Evolutionary conservation across 2,113 vertebrate genomes (phyloP).

Genomic region (Neopipo cinnamomea): DNA sequence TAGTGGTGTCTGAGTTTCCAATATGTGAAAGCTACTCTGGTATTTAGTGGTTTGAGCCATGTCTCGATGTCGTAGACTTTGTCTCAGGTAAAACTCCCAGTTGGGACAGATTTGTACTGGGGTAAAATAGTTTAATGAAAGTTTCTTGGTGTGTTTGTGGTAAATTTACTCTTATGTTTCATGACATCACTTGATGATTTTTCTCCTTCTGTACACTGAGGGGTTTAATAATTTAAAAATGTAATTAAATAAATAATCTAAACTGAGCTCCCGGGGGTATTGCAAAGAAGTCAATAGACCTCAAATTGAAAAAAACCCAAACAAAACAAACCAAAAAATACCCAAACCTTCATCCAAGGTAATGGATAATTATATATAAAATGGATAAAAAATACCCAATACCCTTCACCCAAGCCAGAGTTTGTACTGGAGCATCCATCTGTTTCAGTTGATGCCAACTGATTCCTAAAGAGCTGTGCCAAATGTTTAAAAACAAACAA

Average conservation of each 20-base stretch:
- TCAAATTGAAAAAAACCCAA: not conserved
- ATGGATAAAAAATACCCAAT: not conserved
- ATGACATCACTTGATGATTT: not conserved
- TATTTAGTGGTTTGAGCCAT: not conserved
- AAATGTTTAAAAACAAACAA: not conserved
- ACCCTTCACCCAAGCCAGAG: not conserved
- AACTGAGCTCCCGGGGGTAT: not conserved
- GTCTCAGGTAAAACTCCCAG: slow-evolving; percentile 35
- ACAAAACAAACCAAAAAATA: not conserved
- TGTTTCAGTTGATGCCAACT: not conserved
- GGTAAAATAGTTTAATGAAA: not conserved
- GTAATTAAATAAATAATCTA: not conserved
- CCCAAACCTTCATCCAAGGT: not conserved
- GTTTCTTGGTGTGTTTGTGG: not conserved
- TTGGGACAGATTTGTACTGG: not conserved
- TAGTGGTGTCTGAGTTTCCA: not conserved
- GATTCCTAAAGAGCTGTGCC: not conserved
- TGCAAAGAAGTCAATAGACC: not conserved
- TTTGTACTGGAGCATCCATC: not conserved
- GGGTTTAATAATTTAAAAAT: not conserved
- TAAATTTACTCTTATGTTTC: not conserved
- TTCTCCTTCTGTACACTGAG: not conserved
- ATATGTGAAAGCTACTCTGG: not conserved
- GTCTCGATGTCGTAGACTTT: not conserved
- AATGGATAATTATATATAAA: too few relatives aligned